Percentiles rank a stretch among this genome's conserved stretches.
Conservation (phyloP, 2,888 invertebrate species). For the Nemurella pictetii region DNA sequence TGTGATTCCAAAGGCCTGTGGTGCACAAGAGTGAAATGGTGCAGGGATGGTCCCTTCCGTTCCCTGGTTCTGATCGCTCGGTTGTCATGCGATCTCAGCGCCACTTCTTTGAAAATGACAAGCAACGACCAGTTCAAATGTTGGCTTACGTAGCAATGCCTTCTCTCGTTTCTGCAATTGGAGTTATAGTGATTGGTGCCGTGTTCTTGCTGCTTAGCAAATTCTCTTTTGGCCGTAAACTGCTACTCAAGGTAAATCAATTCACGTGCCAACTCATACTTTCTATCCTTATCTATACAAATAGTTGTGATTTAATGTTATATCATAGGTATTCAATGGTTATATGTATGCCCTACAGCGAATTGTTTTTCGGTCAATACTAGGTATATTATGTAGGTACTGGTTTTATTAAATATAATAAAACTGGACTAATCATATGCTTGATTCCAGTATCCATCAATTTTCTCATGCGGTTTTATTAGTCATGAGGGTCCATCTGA, state of each 20-base stretch:
- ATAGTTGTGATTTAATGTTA: too few species aligned
- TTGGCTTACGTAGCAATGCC: conserved; percentile 69
- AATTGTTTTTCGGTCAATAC: too few species aligned
- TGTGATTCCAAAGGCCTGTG: conserved; percentile 53
- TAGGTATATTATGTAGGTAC: too few species aligned
- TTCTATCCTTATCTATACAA: too few species aligned
- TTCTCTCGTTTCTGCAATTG: conserved; percentile 58
- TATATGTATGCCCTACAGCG: too few species aligned
- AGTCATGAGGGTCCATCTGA: conserved; percentile 68
- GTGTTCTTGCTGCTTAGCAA: conserved; percentile 65
- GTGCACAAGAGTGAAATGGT: conserved; percentile 57
- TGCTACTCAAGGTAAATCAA: conserved; percentile 70
- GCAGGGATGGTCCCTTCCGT: conserved; percentile 69
- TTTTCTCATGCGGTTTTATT: conserved; percentile 73
- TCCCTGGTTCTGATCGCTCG: conserved; percentile 81
- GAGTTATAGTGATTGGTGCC: conserved; percentile 59
- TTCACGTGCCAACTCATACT: too few species aligned
- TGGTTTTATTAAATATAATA: too few species aligned
- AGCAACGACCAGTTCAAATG: conserved; percentile 77
- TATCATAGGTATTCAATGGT: too few species aligned
- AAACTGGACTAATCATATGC: background rate
- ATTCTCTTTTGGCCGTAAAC: conserved; percentile 63
- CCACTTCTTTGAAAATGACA: conserved; percentile 66
- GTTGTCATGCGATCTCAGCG: conserved; percentile 82
- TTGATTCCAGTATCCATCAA: conserved; percentile 60